Conservation (phyloP, 2,888 invertebrate genomes). For the Platycheirus rosarum region DNA sequence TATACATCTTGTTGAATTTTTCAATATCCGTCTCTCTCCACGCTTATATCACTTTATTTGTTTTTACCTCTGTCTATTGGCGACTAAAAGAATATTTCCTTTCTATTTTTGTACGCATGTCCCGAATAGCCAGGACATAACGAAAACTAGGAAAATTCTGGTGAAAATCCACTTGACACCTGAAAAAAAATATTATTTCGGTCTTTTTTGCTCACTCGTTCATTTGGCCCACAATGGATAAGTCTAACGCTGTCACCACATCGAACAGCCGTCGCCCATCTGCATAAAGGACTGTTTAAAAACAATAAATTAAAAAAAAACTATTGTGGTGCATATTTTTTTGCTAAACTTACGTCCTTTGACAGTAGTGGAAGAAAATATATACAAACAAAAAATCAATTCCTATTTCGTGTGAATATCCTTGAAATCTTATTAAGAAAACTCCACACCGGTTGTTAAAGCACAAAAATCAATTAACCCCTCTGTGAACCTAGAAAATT, state of each 20-base stretch:
- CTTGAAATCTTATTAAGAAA: slow-evolving; percentile 47
- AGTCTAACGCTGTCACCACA: slow-evolving; percentile 47
- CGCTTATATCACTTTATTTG: slow-evolving; percentile 10
- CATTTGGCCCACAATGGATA: slow-evolving; percentile 63
- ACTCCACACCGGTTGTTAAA: slow-evolving; percentile 53
- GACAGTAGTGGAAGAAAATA: slow-evolving; percentile 27
- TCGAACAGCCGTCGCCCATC: slow-evolving; percentile 32
- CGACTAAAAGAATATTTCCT: slow-evolving; percentile 7
- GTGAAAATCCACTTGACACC: slow-evolving; percentile 62
- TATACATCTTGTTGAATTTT: slow-evolving; percentile 12
- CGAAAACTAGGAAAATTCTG: slow-evolving; percentile 45
- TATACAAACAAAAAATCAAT: slow-evolving; percentile 56
- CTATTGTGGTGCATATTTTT: slow-evolving; percentile 8
- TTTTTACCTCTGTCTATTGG: slow-evolving; percentile 21
- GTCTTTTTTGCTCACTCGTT: slow-evolving; percentile 53
- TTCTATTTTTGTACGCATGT: slow-evolving; percentile 47
- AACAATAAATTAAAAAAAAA: neutral
- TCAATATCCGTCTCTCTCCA: slow-evolving; percentile 11
- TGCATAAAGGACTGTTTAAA: slow-evolving; percentile 33
- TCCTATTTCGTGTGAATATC: slow-evolving; percentile 49
- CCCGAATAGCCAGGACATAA: slow-evolving; percentile 40
- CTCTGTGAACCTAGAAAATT: slow-evolving; percentile 59
- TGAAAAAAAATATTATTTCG: slow-evolving; percentile 20
- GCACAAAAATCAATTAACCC: slow-evolving; percentile 64
- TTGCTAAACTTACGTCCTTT: slow-evolving; percentile 30